Evolutionary conservation across 2,888 invertebrate species (phyloP), one percentile per base, ranked within the genome.

Genomic region (Tetheella fluctuosa): DNA sequence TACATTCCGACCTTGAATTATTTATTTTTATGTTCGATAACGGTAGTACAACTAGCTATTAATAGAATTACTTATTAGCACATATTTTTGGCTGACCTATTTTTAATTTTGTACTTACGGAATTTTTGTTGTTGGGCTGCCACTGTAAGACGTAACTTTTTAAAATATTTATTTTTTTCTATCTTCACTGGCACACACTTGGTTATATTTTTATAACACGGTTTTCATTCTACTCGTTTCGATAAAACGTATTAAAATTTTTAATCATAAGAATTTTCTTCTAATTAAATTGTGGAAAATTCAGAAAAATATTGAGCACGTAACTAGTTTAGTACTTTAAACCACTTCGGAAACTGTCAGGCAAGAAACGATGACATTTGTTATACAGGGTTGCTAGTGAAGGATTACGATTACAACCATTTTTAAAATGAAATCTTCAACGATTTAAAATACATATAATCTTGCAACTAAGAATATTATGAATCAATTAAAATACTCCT

Each of bases 1-100:
- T 71, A 64, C 57, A 57, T 54, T 42, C 3, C 56, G 60, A 73
- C 79, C 79, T 79, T 79, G 79, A 68, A 66, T 61, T 25, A 54
- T n/a, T 57, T 52, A 48, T 39, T 23, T 42, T 17, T n/a, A 55
- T 37, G 55, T 37, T 13, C 23, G 34, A 20, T 25, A 25, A 48
- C 20, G 1, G 48, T 13, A 34, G 48, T 48, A 48, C 48, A 2
- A 17, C n/a, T 0, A 20, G 17, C 48, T 48, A 48, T 20, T 17
- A 20, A 10, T 20, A 48, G 10, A 48, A 48, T 6, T 15, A 1
- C 12, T 37, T 34, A 37, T 34, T 54, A 23, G 23, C 52, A 25
- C 23, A 20, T 15, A 30, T 15, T 3, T 5, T 7, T 23, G 2
- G 15, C 17, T 17, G 23, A 34, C 15, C 34, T 34, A 34, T 54